Conservation (phyloP, 2,113 vertebrate genomes). For the Nothoprocta pentlandii region DNA sequence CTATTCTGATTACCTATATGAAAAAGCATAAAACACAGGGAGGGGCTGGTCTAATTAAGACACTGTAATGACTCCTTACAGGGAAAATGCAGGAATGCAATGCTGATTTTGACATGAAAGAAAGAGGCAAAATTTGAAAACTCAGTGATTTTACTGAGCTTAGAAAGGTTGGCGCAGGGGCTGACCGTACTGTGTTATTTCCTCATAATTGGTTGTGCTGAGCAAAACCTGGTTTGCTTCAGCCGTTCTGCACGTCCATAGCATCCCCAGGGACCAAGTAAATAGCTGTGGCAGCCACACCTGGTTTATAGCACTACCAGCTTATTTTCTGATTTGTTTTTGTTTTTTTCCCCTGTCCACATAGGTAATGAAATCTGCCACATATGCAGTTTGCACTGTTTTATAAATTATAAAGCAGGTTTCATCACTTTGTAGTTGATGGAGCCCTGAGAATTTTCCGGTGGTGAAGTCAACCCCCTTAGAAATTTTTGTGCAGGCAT, state of each 20-base stretch:
- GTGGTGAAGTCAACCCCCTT: not conserved
- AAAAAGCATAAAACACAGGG: not conserved
- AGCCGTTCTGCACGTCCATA: not conserved
- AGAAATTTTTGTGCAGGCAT: not conserved
- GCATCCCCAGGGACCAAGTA: not conserved
- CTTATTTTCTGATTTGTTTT: not conserved
- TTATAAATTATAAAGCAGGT: too few relatives aligned
- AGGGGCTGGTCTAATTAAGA: not conserved
- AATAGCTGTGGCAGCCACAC: not conserved
- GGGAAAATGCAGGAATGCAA: not conserved
- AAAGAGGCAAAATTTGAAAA: not conserved
- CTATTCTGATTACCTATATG: not conserved
- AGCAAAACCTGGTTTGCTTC: not conserved
- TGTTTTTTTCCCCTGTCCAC: not conserved
- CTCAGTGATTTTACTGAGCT: not conserved
- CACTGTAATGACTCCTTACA: not conserved
- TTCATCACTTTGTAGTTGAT: not conserved
- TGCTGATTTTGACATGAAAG: not conserved
- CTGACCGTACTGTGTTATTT: not conserved
- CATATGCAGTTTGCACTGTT: not conserved
- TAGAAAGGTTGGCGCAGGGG: not conserved
- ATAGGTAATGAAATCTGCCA: not conserved
- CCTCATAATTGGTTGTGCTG: not conserved
- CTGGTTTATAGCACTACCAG: not conserved
- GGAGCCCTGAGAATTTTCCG: not conserved